Evolutionary conservation across 2,113 vertebrate species (phyloP).

Genomic region (Antechinus flavipes): DNA sequence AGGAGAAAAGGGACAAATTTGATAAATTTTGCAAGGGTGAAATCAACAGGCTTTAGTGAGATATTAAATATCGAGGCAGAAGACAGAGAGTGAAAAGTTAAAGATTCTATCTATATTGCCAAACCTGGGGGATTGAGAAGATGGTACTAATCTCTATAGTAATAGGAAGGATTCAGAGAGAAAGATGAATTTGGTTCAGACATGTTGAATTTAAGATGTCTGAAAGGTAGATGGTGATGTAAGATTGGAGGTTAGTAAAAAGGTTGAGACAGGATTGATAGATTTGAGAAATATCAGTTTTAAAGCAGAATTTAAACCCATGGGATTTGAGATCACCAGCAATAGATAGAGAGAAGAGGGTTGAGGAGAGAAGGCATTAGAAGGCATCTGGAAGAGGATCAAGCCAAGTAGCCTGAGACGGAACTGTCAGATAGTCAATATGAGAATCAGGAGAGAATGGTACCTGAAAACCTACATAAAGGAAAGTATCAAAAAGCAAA

Average conservation of each 20-base stretch:
- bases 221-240: neutral
- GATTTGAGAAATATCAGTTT: neutral
- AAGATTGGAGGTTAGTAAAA: neutral
- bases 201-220: neutral
- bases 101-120: neutral
- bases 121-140: neutral
- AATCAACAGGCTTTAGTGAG: neutral
- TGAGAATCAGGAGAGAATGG: neutral
- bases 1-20: neutral
- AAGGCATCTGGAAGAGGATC: neutral
- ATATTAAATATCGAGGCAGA: neutral
- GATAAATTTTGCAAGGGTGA: neutral
- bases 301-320: neutral
- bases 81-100: neutral
- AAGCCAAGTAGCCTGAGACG: neutral
- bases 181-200: neutral
- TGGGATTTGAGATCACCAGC: neutral
- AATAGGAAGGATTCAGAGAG: neutral
- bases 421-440: neutral
- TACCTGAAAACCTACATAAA: neutral
- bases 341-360: neutral
- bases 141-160: accelerated
- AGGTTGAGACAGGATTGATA: neutral
- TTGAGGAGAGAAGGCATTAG: neutral
- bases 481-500: neutral